Evolutionary conservation across 2,888 invertebrate species (phyloP).

Genomic region (Choreutis nemorana): DNA sequence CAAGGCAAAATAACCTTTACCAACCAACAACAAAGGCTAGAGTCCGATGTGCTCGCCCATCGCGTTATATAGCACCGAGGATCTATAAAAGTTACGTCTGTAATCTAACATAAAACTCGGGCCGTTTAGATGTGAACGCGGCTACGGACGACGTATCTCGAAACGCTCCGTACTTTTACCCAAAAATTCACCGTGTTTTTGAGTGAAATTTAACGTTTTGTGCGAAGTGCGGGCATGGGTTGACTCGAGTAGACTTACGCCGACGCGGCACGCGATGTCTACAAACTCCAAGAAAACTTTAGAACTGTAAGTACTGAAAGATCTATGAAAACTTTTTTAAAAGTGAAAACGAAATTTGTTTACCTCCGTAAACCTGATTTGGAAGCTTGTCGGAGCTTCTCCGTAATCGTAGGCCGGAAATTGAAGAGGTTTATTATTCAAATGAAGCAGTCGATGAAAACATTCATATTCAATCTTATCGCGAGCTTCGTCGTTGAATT

Average conservation of each 20-base stretch:
- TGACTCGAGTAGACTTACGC: slow-evolving; percentile 36
- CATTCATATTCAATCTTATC: no score
- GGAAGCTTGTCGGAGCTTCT: no score
- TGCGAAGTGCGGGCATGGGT: slow-evolving; percentile 33
- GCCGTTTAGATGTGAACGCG: slow-evolving; percentile 68
- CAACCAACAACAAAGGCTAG: slow-evolving; percentile 36
- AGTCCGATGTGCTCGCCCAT: slow-evolving; percentile 50
- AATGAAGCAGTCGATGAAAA: no score
- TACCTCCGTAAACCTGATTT: no score
- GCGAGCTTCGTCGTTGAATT: no score
- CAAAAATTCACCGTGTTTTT: slow-evolving; percentile 56
- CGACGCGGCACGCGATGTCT: slow-evolving; percentile 32
- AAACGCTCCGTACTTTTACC: slow-evolving; percentile 65
- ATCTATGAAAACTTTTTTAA: no score
- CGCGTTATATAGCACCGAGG: slow-evolving; percentile 68
- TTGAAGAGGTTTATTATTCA: no score
- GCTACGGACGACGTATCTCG: slow-evolving; percentile 66
- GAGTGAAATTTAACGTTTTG: slow-evolving; percentile 46
- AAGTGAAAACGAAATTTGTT: no score
- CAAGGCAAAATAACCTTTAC: slow-evolving; percentile 45
- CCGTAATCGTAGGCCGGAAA: no score
- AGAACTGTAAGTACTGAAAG: no score
- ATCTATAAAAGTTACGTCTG: slow-evolving; percentile 68
- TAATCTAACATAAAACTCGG: slow-evolving; percentile 68
- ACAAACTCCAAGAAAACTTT: no score